phyloP scores from a whole-genome alignment of 2,113 vertebrate species.

The Dolichallabes microphthalmus region DNA sequence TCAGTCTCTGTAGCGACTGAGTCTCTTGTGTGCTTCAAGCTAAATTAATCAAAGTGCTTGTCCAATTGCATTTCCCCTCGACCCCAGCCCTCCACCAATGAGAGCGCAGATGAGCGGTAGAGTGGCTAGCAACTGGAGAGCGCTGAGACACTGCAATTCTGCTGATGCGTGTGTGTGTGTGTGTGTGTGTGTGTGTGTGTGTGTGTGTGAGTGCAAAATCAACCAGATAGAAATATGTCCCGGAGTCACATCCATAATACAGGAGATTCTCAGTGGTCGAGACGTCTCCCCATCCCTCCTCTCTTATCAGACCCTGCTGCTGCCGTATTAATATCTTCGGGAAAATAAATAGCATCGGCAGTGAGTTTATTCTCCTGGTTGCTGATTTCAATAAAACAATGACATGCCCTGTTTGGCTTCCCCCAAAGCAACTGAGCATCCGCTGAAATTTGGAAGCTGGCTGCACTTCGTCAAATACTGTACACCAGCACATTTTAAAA shows the following conservation, averaged over 20 bases:
- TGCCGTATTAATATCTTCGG: slow-evolving; percentile 60
- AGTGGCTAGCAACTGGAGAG: slow-evolving; percentile 67
- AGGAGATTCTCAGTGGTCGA: slow-evolving; percentile 38
- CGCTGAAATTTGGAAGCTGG: not conserved
- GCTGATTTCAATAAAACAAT: slow-evolving; percentile 52
- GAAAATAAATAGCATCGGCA: slow-evolving; percentile 53
- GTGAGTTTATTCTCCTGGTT: slow-evolving; percentile 30
- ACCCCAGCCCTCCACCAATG: slow-evolving; percentile 58
- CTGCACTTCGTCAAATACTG: not conserved
- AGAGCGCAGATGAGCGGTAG: slow-evolving; percentile 48
- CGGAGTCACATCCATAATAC: slow-evolving; percentile 58
- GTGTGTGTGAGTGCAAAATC: not conserved
- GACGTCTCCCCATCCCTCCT: slow-evolving; percentile 53
- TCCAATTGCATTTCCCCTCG: slow-evolving; percentile 60
- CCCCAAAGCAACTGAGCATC: slow-evolving; percentile 43
- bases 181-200: slow-evolving; percentile 34
- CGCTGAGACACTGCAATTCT: slow-evolving; percentile 58
- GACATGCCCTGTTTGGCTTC: slow-evolving; percentile 38
- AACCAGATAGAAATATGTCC: slow-evolving; percentile 49
- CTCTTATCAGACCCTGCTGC: slow-evolving; percentile 53
- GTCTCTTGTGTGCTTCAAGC: slow-evolving; percentile 32
- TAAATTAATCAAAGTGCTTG: slow-evolving; percentile 48
- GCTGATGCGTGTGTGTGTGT: slow-evolving; percentile 36
- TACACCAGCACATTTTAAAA: not conserved
- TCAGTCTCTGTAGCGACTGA: slow-evolving; percentile 23